Evolutionary conservation across 2,888 invertebrate species (phyloP).

Genomic region (Drosophila affinis): DNA sequence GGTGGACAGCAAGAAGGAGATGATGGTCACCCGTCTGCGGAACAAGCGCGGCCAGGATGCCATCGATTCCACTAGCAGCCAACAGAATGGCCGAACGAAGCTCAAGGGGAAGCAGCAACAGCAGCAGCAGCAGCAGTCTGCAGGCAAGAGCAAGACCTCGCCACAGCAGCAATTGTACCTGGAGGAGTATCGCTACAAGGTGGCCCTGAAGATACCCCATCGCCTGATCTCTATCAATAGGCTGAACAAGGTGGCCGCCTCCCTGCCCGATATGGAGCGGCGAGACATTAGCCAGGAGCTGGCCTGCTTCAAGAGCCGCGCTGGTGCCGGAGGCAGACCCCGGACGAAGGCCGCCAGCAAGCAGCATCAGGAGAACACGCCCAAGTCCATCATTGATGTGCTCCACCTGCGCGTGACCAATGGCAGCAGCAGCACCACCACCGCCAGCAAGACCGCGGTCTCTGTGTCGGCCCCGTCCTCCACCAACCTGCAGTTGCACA

Average conservation of each 20-base stretch:
- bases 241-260: constrained; percentile 87
- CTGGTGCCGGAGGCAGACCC: constrained; percentile 17
- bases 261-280: constrained; percentile 91
- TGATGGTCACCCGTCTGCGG: constrained; percentile 72
- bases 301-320: constrained; percentile 44
- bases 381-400: constrained; percentile 83
- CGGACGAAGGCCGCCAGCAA: constrained; percentile 44
- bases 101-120: constrained; percentile 25
- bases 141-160: constrained; percentile 66
- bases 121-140: neutral
- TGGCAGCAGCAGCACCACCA: constrained; percentile 37
- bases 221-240: constrained; percentile 91
- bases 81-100: constrained; percentile 76
- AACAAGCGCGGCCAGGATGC: constrained; percentile 58
- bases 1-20: constrained; percentile 64
- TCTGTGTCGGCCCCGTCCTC: constrained; percentile 39
- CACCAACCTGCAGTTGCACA: constrained; percentile 61
- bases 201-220: constrained; percentile 91
- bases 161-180: constrained; percentile 81
- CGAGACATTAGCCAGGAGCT: constrained; percentile 59
- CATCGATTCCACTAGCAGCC: constrained; percentile 42
- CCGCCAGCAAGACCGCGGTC: neutral
- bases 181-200: constrained; percentile 92
- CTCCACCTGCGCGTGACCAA: constrained; percentile 82
- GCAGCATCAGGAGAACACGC: constrained; percentile 44